phyloP scores from a whole-genome alignment of 2,113 vertebrate species.

The Burhinus bistriatus region DNA sequence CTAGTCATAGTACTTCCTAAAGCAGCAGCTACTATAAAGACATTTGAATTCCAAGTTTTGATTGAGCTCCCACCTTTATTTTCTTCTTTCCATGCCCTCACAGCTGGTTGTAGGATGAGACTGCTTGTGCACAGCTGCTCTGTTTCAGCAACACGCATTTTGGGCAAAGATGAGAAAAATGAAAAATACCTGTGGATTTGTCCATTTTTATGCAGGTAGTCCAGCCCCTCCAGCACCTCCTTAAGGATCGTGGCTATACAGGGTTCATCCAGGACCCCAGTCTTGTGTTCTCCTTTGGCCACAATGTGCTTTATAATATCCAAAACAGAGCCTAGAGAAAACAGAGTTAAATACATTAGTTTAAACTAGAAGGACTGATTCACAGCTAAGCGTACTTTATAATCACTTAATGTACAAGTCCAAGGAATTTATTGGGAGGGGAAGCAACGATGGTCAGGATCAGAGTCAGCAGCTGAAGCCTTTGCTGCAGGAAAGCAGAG shows the following conservation, averaged over 20 bases:
- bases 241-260: constrained; percentile 90
- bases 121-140: not conserved
- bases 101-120: not conserved
- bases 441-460: not conserved
- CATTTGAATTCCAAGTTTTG: not conserved
- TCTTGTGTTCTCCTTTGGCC: constrained; percentile 92
- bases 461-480: not conserved
- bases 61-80: not conserved
- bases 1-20: not conserved
- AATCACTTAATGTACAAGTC: not conserved
- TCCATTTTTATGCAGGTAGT: constrained; percentile 94
- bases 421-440: not conserved
- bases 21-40: not conserved
- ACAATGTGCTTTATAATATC: constrained; percentile 95
- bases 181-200: constrained; percentile 89
- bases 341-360: not conserved
- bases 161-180: not conserved
- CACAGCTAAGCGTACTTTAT: not conserved
- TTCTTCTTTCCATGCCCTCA: not conserved
- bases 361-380: not conserved
- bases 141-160: not conserved
- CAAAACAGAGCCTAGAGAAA: constrained; percentile 85
- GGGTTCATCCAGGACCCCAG: constrained; percentile 88
- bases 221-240: constrained; percentile 91
- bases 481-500: not conserved